Base-by-base conservation (phyloP, 2,888 invertebrate genomes). In the Mamestra brassicae region DNA sequence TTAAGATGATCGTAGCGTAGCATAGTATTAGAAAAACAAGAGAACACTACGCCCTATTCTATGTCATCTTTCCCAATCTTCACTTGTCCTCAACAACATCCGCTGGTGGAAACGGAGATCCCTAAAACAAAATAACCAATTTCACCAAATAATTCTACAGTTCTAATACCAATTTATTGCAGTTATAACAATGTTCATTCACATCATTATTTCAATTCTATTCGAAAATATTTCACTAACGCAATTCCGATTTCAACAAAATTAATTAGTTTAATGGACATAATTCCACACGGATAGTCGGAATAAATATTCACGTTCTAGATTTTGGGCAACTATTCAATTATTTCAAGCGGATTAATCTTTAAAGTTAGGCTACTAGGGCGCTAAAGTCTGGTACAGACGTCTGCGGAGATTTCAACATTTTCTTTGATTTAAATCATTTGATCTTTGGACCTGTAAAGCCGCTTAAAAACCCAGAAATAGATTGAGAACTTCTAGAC, bases 191-290 rank as follows among this genome's bases (percentile, higher is more conserved):
- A 50, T 50, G 1, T 50, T 50, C 15, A 50, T 50, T 50, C 15
- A 50, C 15, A 15, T 6, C 2, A 61, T 52, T n/a, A 61, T 13
- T 34, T 26, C 26, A 26, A 26, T 26, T 26, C 26, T 26, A 26
- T 26, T 26, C 36, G 55, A 50, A 26, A 17, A 52, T 42, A 42
- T 42, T 15, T 36, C 17, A 57, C 13, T 26, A 55, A 17, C n/a
- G 58, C 58, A 34, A 15, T 58, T 70, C 58, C 8, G 5, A 7
- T 26, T 57, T 57, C 15, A 8, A 45, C 58, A 64, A 71, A 78
- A 71, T 45, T 52, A 62, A 78, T 78, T 64, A 55, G n/a, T 82
- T 74, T 50, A 74, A 74, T 74, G 38, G 57, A 71, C 15, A 50
- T 47, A 58, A 64, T 69, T 76, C 13, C 17, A 64, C 57, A 76